Evolutionary conservation across 2,797 vertebrate genomes (phyloP), one percentile per base, ranked within the genome.

Genomic region (Muraenolepis orangiensis): DNA sequence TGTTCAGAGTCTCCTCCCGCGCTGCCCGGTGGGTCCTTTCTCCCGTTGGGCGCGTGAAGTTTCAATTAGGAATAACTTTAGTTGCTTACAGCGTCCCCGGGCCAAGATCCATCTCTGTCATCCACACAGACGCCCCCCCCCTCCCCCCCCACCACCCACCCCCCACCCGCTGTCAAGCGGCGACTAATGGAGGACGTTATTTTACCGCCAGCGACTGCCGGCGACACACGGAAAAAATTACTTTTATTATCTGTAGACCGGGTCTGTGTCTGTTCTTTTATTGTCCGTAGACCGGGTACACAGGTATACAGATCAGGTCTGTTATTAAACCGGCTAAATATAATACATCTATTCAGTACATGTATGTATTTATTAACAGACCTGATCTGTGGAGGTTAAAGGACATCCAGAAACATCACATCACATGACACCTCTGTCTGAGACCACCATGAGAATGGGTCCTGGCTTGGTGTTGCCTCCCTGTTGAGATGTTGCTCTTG

Each of bases 51-150:
- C 73, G 80, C 86, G 84, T 76, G 83, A 91, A 90, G 84, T 89
- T 91, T 91, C 87, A 91, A 91, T 92, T 91, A 92, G 84, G 88
- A 91, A 90, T 89, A 90, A 91, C 88, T 88, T 85, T 87, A 90
- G n/a, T 90, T 90, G 88, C 85, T 84, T 84, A 89, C 81, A 85
- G 86, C 73, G 85, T 88, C 87, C 87, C 3, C 7, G 87, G 89
- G 88, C 85, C 40, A 78, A 73, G 82, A 89, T 91, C 90, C 89
- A 90, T 93, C 91, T 84, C 68, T 88, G 89, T 85, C 90, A 86
- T 92, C 87, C 86, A 86, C 90, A 89, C 90, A 86, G 87, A 89
- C 86, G 71, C 75, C 66, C 78, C 83, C 87, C 61, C 6, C 20
- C 1, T 2, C 51, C 20, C 20, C 6, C 3, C 7, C 20, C 51